Conservation (phyloP, 2,888 invertebrate species). For the Dusona sp. region DNA sequence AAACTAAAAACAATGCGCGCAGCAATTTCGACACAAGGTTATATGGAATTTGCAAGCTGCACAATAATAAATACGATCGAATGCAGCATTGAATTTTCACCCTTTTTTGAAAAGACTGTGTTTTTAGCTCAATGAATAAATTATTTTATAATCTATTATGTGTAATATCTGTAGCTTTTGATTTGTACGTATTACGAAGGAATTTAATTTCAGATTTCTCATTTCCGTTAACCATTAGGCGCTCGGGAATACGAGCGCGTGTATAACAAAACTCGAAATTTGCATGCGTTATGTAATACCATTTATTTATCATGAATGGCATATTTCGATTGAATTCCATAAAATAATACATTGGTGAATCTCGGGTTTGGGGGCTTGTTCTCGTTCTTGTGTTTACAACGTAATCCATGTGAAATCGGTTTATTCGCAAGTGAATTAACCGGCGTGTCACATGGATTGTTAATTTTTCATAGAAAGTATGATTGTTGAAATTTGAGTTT, state of each 20-base stretch:
- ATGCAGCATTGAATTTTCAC: neutral
- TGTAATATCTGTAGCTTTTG: neutral
- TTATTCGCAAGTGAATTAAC: slow-evolving; percentile 35
- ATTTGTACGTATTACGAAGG: slow-evolving; percentile 2
- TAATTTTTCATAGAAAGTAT: slow-evolving; percentile 11
- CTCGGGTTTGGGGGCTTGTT: neutral
- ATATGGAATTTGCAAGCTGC: neutral
- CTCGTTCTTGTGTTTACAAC: slow-evolving; percentile 21
- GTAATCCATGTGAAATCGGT: slow-evolving; percentile 26
- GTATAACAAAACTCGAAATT: slow-evolving; percentile 19
- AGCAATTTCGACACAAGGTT: neutral
- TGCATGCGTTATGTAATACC: slow-evolving; percentile 10
- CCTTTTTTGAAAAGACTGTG: neutral
- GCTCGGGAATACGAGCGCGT: neutral
- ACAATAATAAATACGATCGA: neutral
- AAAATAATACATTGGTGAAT: slow-evolving; percentile 6
- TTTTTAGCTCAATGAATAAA: neutral
- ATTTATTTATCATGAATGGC: slow-evolving; percentile 37
- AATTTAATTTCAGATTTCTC: slow-evolving; percentile 26
- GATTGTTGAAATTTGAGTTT: neutral
- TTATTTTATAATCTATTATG: slow-evolving; percentile 2
- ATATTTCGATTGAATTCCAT: slow-evolving; percentile 17
- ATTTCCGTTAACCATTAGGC: slow-evolving; percentile 19
- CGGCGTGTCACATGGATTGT: neutral
- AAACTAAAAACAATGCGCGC: neutral